These are phyloP conservation scores for Melanaphis sacchari DNA, from an alignment of 1,140 invertebrate genomes.

Conservation along the genomic window DNA sequence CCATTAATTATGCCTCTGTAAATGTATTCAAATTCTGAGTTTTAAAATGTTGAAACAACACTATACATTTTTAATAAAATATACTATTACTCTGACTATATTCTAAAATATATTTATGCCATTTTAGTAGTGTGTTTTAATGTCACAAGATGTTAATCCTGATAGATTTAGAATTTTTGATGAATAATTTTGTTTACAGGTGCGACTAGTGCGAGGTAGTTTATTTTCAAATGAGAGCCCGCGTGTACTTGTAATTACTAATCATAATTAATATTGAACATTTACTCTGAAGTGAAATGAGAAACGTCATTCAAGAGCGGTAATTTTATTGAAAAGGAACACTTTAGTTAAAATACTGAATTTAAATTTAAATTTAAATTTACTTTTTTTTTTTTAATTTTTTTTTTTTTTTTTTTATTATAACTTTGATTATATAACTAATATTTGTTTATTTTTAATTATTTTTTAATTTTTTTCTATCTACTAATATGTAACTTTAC, in stretches of 20 bases:
- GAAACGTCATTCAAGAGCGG: not conserved
- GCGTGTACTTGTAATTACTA: not conserved
- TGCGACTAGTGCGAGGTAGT: not conserved
- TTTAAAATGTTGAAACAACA: not conserved
- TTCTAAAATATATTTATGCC: not conserved
- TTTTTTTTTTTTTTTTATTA: no score
- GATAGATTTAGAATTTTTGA: not conserved
- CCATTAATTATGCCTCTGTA: not conserved
- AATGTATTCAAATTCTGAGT: not conserved
- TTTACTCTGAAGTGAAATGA: not conserved
- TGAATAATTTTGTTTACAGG: not conserved
- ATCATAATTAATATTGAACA: not conserved
- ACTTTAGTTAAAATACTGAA: not conserved
- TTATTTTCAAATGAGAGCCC: not conserved
- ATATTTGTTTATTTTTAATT: no score
- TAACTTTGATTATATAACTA: not conserved
- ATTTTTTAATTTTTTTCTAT: no score
- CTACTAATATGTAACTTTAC: no score
- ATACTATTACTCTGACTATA: not conserved
- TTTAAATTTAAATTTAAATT: no score
- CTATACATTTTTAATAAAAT: not conserved
- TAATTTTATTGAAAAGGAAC: not conserved
- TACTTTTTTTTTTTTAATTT: no score
- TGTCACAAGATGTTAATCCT: not conserved
- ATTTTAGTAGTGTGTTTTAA: not conserved